phyloP scores from a whole-genome alignment of 2,113 vertebrate species.

The Gambusia holbrooki region DNA sequence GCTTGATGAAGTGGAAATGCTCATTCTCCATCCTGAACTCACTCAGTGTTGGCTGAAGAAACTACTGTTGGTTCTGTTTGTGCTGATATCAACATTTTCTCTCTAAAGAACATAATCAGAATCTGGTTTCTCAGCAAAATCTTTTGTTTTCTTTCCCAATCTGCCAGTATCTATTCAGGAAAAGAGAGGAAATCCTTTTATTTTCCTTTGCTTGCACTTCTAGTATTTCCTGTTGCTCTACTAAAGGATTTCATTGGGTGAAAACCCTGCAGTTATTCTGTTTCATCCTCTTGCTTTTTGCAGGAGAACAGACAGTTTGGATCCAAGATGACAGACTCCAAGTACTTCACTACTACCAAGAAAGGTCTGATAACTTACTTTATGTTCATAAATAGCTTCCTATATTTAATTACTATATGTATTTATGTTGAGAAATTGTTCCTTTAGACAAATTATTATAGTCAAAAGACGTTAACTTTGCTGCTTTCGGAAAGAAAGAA shows the following conservation, averaged over 20 bases:
- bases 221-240: slow-evolving; percentile 68
- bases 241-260: slow-evolving; percentile 40
- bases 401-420: not conserved
- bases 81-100: slow-evolving; percentile 38
- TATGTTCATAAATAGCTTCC: not conserved
- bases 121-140: slow-evolving; percentile 30
- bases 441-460: not conserved
- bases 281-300: slow-evolving; percentile 26
- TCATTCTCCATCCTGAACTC: not conserved
- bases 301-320: slow-evolving; percentile 83
- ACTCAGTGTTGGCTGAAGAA: slow-evolving; percentile 8
- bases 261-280: slow-evolving; percentile 9
- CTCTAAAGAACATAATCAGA: slow-evolving; percentile 2
- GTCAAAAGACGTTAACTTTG: not conserved
- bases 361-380: slow-evolving; percentile 85
- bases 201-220: slow-evolving; percentile 71
- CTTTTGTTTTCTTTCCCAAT: slow-evolving; percentile 51
- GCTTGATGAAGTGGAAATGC: slow-evolving; percentile 27
- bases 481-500: not conserved
- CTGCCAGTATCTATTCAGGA: slow-evolving; percentile 32
- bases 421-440: not conserved
- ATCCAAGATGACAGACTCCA: slow-evolving; percentile 97
- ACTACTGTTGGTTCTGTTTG: slow-evolving; percentile 7
- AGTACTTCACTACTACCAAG: slow-evolving; percentile 99
- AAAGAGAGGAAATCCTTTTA: slow-evolving; percentile 67